Conservation (phyloP, 92 coral and sea anemone genomes). For the Paramuricea clavata region DNA sequence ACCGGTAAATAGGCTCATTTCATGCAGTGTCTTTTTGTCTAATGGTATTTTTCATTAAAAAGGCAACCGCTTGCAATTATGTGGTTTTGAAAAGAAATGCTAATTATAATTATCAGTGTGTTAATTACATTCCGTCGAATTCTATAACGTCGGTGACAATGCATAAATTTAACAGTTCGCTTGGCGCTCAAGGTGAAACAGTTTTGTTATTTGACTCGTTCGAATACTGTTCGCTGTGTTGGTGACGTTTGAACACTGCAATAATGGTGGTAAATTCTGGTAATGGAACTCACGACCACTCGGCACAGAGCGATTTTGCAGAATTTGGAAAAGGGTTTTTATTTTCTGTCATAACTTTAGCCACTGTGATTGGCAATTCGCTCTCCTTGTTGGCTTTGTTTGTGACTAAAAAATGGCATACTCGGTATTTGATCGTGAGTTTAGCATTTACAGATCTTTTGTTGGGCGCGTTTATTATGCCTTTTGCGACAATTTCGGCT, state of each 20-base stretch:
- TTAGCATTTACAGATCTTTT: constrained; percentile 26
- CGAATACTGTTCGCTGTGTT: neutral
- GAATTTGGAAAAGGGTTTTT: neutral
- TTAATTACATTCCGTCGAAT: neutral
- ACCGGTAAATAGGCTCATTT: neutral
- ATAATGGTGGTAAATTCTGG: neutral
- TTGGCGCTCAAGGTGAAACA: neutral
- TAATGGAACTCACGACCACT: neutral
- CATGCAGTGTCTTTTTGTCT: neutral
- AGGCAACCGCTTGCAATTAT: neutral
- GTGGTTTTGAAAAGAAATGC: constrained; percentile 27
- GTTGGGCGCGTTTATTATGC: constrained; percentile 16
- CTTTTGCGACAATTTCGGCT: constrained; percentile 12
- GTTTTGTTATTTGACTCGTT: neutral
- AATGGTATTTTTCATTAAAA: neutral
- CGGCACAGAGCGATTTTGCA: neutral
- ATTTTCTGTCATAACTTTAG: neutral
- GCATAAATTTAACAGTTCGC: constrained; percentile 19
- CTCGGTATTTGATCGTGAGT: neutral
- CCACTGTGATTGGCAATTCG: neutral
- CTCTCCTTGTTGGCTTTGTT: constrained; percentile 1
- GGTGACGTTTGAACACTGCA: neutral
- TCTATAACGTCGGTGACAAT: neutral
- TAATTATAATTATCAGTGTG: neutral
- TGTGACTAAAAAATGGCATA: constrained; percentile 11